These are phyloP conservation scores for Ephialtes manifestator DNA, from an alignment of 2,888 invertebrate genomes.

Conservation along the genomic window DNA sequence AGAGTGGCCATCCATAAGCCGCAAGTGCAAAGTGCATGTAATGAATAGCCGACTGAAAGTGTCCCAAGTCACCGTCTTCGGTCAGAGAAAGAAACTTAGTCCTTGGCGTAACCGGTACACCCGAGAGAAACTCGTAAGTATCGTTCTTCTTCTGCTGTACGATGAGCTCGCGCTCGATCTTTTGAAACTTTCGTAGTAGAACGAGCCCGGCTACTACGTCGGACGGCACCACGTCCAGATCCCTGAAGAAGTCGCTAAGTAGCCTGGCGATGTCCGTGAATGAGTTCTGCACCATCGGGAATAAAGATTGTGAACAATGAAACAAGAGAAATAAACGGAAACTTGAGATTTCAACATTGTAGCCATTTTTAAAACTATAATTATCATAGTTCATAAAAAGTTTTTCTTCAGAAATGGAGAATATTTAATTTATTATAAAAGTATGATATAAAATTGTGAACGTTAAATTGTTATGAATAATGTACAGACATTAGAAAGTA, in stretches of 20 bases:
- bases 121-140: constrained; percentile 94
- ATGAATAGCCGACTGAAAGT: constrained; percentile 92
- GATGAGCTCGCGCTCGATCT: constrained; percentile 91
- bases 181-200: constrained; percentile 92
- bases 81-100: constrained; percentile 93
- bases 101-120: constrained; percentile 93
- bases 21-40: constrained; percentile 94
- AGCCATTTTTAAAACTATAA: background rate
- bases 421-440: background rate
- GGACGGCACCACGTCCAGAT: constrained; percentile 95
- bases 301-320: background rate
- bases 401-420: background rate
- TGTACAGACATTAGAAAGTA: too few relatives aligned
- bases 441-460: too few relatives aligned
- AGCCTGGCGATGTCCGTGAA: constrained; percentile 94
- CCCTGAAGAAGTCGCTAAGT: constrained; percentile 94
- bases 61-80: constrained; percentile 90
- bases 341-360: background rate
- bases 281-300: constrained; percentile 88
- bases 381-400: background rate
- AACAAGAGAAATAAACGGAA: background rate
- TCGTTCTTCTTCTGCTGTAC: constrained; percentile 93
- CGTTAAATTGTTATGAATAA: too few relatives aligned
- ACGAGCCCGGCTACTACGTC: constrained; percentile 95
- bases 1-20: constrained; percentile 96